Evolutionary conservation across 2,797 vertebrate species (phyloP).

Genomic region (Darevskia mixta): DNA sequence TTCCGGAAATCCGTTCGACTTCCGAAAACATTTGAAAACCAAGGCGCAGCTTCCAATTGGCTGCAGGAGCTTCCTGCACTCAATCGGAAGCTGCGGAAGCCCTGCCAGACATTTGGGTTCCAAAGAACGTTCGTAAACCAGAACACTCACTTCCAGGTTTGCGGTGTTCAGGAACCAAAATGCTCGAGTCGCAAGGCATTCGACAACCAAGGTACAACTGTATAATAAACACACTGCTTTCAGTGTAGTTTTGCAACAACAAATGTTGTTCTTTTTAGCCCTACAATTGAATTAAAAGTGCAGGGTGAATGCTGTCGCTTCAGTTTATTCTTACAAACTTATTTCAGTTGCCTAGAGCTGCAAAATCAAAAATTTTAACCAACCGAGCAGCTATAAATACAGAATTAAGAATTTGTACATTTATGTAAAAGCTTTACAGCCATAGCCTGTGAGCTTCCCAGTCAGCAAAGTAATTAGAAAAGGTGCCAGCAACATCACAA

Average conservation of each 20-base stretch:
- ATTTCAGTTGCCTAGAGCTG: not conserved
- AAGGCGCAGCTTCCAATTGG: too few species aligned
- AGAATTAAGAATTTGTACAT: not conserved
- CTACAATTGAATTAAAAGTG: not conserved
- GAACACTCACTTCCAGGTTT: too few species aligned
- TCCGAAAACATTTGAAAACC: too few species aligned
- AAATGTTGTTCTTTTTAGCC: constrained; percentile 10
- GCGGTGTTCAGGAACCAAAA: too few species aligned
- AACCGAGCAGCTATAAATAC: not conserved
- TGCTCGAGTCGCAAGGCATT: too few species aligned
- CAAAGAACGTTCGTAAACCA: too few species aligned
- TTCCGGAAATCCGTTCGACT: too few species aligned
- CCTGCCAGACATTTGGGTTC: too few species aligned
- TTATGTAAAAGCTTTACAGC: not conserved
- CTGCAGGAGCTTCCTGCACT: too few species aligned
- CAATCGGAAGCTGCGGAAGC: too few species aligned
- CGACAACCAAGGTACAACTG: too few species aligned
- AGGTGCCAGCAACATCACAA: not conserved
- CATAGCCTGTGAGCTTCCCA: not conserved
- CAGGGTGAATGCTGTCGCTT: not conserved
- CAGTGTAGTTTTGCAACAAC: not conserved
- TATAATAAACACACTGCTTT: not conserved
- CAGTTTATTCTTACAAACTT: not conserved
- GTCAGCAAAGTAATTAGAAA: not conserved
- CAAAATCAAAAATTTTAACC: not conserved